phyloP scores from a whole-genome alignment of 2,113 vertebrate genomes.

The Austrofundulus limnaeus region DNA sequence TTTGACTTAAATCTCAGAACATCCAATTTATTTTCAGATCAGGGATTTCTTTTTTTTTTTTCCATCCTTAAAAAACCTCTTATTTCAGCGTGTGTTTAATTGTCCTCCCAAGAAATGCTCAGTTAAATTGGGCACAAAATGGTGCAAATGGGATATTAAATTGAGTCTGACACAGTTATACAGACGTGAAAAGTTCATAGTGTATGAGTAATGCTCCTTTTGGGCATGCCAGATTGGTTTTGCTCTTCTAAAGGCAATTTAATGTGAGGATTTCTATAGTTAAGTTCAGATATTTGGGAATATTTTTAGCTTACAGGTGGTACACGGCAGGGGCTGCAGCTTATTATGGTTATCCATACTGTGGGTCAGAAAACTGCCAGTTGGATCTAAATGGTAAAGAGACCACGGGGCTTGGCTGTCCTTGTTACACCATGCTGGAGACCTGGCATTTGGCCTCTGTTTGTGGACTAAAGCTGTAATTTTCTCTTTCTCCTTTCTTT shows the following conservation, averaged over 20 bases:
- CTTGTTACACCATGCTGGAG: constrained; percentile 67
- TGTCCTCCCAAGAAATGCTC: neutral
- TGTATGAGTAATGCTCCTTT: constrained; percentile 10
- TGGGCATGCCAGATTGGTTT: neutral
- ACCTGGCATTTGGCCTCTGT: constrained; percentile 68
- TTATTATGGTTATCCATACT: constrained; percentile 66
- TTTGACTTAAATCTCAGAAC: constrained; percentile 3
- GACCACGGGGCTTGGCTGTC: constrained; percentile 53
- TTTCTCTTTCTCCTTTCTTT: constrained; percentile 57
- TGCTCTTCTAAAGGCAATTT: constrained; percentile 13
- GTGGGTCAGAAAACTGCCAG: constrained; percentile 62
- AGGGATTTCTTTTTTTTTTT: constrained; percentile 13
- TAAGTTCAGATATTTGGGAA: constrained; percentile 42
- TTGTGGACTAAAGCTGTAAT: constrained; percentile 71
- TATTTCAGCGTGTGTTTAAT: constrained; percentile 15
- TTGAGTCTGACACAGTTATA: constrained; percentile 16
- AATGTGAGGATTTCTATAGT: constrained; percentile 7
- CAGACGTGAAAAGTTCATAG: constrained; percentile 32
- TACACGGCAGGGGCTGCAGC: constrained; percentile 31
- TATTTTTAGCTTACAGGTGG: constrained; percentile 64
- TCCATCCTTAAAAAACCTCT: neutral
- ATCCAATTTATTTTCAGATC: constrained; percentile 15
- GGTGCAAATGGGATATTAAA: constrained; percentile 25
- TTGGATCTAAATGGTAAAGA: constrained; percentile 76
- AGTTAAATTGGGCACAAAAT: constrained; percentile 32